Conservation (phyloP, 2,888 invertebrate genomes). For the Eustalomyia histrio region DNA sequence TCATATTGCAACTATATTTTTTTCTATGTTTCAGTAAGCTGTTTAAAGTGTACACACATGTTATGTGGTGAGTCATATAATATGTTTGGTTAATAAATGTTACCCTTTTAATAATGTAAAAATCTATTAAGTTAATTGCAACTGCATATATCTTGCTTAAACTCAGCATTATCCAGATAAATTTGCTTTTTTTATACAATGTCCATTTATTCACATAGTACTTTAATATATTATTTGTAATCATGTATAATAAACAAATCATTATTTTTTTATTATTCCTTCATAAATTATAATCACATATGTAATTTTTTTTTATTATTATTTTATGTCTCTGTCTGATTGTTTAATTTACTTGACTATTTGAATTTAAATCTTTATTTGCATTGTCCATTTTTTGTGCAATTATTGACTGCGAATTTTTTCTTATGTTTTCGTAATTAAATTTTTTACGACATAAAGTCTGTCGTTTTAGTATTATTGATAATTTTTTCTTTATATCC, state of each 20-base stretch:
- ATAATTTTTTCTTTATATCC: neutral
- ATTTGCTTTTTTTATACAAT: no score
- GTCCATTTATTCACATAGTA: no score
- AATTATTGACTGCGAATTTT: conserved; percentile 8
- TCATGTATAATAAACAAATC: neutral
- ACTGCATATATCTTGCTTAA: no score
- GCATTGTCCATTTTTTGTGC: conserved; percentile 17
- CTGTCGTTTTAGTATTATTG: conserved; percentile 21
- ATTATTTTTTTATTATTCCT: neutral
- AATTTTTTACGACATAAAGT: conserved; percentile 54
- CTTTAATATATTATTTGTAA: no score
- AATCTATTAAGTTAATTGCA: no score
- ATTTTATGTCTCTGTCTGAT: neutral
- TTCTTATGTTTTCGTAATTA: conserved; percentile 45
- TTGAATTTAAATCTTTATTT: neutral
- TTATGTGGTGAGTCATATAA: no score
- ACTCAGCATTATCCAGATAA: no score
- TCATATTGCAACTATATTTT: no score
- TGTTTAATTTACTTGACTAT: neutral
- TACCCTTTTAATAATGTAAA: no score
- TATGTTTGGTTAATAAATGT: no score
- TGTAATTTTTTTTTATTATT: neutral
- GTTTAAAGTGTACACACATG: no score
- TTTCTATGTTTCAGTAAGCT: no score
- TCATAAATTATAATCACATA: neutral